Evolutionary conservation across 2,797 vertebrate species (phyloP).

Genomic region (Pelochelys cantorii): DNA sequence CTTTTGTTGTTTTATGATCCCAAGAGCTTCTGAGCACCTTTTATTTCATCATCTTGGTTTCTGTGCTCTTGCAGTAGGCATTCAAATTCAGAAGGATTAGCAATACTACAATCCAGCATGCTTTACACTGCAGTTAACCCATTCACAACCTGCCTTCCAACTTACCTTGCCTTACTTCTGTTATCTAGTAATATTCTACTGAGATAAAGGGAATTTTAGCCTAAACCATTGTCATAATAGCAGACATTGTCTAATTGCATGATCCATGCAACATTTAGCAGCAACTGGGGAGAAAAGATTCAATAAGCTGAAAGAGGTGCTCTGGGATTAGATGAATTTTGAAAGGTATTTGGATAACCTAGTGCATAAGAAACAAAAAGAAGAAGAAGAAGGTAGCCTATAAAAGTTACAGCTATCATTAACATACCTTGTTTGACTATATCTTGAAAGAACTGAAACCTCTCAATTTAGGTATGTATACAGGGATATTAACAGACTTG

Average conservation of each 20-base stretch:
- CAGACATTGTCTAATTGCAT: not conserved
- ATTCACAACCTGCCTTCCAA: not conserved
- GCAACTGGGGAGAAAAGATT: not conserved
- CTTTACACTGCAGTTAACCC: not conserved
- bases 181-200: not conserved
- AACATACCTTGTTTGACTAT: not conserved
- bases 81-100: not conserved
- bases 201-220: not conserved
- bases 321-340: not conserved
- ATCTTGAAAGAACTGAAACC: not conserved
- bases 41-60: not conserved
- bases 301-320: not conserved
- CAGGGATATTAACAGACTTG: too few relatives aligned
- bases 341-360: not conserved
- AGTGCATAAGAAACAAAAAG: not conserved
- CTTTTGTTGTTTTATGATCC: not conserved
- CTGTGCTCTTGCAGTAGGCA: not conserved
- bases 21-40: not conserved
- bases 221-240: not conserved
- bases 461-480: not conserved
- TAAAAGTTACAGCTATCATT: not conserved
- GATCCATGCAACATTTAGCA: not conserved
- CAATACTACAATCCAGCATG: not conserved
- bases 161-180: not conserved
- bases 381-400: not conserved